Conservation (phyloP, 2,113 vertebrate genomes). For the Podarcis cretensis region DNA sequence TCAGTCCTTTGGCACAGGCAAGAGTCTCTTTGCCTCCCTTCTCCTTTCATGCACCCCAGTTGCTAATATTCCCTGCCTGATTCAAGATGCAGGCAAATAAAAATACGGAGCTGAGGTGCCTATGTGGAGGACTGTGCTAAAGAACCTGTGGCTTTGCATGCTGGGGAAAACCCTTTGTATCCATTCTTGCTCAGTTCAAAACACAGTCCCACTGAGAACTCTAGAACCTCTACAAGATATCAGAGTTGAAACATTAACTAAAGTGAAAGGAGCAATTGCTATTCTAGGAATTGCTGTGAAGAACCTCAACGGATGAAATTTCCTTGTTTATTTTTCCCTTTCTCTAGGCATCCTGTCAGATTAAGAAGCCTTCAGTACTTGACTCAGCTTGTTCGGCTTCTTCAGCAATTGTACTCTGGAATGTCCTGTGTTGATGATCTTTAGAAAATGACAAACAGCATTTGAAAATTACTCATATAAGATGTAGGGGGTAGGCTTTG, state of each 20-base stretch:
- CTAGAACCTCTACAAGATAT: background rate
- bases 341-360: too few species aligned
- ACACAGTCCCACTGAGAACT: background rate
- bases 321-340: too few species aligned
- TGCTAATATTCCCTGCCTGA: background rate
- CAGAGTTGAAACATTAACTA: background rate
- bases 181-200: background rate
- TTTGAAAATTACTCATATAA: too few species aligned
- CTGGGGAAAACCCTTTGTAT: background rate
- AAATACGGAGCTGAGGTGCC: background rate
- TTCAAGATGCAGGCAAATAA: background rate
- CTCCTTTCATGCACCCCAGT: background rate
- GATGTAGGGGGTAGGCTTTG: too few species aligned
- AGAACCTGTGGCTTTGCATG: background rate
- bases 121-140: background rate
- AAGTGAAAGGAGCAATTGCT: background rate
- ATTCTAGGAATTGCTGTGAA: too few species aligned
- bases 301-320: too few species aligned
- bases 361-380: too few species aligned
- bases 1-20: background rate
- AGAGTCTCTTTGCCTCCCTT: background rate
- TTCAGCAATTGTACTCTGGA: too few species aligned
- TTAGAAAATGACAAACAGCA: too few species aligned
- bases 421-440: too few species aligned
- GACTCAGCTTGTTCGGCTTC: too few species aligned